These are phyloP conservation scores for Bimastos eiseni DNA, from an alignment of 2,888 invertebrate genomes.

Conservation along the genomic window DNA sequence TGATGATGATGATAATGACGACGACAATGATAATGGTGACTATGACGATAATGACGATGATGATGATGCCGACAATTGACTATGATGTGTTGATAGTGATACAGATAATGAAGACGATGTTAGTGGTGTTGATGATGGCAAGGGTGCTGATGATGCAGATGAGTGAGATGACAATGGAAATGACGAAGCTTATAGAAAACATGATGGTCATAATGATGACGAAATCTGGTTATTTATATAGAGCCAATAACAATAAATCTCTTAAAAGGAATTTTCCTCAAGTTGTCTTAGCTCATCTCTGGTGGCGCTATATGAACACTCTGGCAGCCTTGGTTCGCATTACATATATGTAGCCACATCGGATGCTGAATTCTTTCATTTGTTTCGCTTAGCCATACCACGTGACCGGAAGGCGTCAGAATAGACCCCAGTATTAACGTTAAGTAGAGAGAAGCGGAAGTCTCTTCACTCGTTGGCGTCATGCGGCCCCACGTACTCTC, in stretches of 20 bases:
- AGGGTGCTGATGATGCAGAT: too few species aligned
- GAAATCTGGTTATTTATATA: neutral
- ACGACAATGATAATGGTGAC: neutral
- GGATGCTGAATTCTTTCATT: neutral
- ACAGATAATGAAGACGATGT: too few species aligned
- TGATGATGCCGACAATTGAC: neutral
- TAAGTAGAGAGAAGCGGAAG: slow-evolving; percentile 13
- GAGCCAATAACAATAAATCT: neutral
- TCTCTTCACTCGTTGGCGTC: slow-evolving; percentile 13
- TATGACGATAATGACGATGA: neutral
- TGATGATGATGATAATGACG: neutral
- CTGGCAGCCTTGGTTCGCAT: neutral
- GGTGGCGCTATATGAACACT: neutral
- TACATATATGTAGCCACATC: slow-evolving; percentile 13
- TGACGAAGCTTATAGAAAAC: too few species aligned
- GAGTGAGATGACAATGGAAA: too few species aligned
- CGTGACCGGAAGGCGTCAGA: slow-evolving; percentile 13
- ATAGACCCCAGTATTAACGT: slow-evolving; percentile 13
- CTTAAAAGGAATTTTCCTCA: neutral
- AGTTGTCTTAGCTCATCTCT: neutral
- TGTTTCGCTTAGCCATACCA: neutral
- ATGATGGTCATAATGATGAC: too few species aligned
- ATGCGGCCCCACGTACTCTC: neutral
- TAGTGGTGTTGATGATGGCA: too few species aligned
- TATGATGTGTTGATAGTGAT: too few species aligned